These are phyloP conservation scores for Anthoscopus minutus DNA, from an alignment of 2,113 vertebrate species.

Conservation along the genomic window DNA sequence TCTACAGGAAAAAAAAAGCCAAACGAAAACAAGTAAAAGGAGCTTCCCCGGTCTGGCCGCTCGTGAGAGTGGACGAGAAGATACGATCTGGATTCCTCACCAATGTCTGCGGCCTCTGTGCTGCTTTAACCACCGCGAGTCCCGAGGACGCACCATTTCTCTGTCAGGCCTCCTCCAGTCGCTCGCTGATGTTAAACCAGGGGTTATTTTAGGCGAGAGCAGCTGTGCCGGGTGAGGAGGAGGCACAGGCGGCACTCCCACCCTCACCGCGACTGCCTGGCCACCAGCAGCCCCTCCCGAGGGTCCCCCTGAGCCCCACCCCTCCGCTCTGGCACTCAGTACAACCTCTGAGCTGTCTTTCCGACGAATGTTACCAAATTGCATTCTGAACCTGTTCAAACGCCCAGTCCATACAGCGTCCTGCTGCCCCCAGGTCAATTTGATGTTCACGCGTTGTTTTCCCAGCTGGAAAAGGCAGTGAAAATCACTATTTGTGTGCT, in stretches of 20 bases:
- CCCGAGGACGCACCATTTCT: not conserved
- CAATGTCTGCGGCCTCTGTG: not conserved
- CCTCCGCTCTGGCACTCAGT: rapidly evolving
- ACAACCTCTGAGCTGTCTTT: not conserved
- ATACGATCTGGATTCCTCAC: not conserved
- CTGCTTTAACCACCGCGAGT: not conserved
- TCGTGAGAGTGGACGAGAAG: not conserved
- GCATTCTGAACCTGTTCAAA: not conserved
- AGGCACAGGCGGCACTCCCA: not conserved
- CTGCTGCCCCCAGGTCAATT: not conserved
- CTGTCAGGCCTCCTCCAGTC: not conserved
- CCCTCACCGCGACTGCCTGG: not conserved
- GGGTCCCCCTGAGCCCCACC: not conserved
- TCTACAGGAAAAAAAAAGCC: no score
- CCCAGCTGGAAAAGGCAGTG: not conserved
- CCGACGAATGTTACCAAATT: not conserved
- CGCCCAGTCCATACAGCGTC: not conserved
- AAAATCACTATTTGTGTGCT: not conserved
- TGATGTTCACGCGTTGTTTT: not conserved
- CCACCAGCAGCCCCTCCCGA: not conserved
- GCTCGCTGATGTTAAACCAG: not conserved
- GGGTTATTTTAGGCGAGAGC: not conserved
- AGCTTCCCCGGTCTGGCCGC: not conserved
- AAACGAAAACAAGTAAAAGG: not conserved
- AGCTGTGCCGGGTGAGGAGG: not conserved